A percentile compares a stretch with the other conserved stretches of the same genome.
Evolutionary conservation across 2,888 invertebrate species (phyloP).

Genomic region (Cremastinae sp.): DNA sequence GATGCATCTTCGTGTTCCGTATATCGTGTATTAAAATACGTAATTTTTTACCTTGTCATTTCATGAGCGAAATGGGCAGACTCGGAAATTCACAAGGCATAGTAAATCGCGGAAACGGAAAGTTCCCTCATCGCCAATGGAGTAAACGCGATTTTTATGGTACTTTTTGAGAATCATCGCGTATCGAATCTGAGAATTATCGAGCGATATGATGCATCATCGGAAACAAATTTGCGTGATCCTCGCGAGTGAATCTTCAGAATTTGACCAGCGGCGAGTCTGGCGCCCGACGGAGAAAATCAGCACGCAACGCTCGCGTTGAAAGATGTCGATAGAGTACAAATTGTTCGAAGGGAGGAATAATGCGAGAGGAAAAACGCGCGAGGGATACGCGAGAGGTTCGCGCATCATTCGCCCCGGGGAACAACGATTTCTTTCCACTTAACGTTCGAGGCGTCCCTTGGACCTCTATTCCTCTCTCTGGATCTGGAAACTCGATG

Average conservation of each 20-base stretch:
- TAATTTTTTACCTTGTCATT: too few relatives aligned
- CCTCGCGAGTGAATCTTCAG: not conserved
- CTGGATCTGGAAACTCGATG: slow-evolving; percentile 19
- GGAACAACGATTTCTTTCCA: slow-evolving; percentile 54
- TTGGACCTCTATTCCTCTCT: slow-evolving; percentile 8
- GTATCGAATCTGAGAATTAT: slow-evolving; percentile 7
- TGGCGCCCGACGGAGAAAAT: slow-evolving; percentile 39
- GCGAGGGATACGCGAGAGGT: slow-evolving; percentile 11
- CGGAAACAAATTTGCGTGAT: not conserved
- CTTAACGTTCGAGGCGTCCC: slow-evolving; percentile 7
- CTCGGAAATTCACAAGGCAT: too few relatives aligned
- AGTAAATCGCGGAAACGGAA: too few relatives aligned
- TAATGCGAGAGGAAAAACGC: not conserved
- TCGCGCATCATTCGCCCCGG: slow-evolving; percentile 36
- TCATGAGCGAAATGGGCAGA: too few relatives aligned
- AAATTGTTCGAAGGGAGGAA: slow-evolving; percentile 21
- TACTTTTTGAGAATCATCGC: too few relatives aligned
- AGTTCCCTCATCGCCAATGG: too few relatives aligned
- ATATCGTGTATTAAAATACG: not conserved
- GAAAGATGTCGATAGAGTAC: slow-evolving; percentile 39
- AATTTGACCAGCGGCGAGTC: slow-evolving; percentile 22
- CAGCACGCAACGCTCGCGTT: slow-evolving; percentile 34
- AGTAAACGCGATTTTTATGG: too few relatives aligned
- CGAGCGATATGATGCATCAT: slow-evolving; percentile 14
- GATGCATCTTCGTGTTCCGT: not conserved